phyloP scores from a whole-genome alignment of 1,140 invertebrate genomes.

The Drosophila lowei region DNA sequence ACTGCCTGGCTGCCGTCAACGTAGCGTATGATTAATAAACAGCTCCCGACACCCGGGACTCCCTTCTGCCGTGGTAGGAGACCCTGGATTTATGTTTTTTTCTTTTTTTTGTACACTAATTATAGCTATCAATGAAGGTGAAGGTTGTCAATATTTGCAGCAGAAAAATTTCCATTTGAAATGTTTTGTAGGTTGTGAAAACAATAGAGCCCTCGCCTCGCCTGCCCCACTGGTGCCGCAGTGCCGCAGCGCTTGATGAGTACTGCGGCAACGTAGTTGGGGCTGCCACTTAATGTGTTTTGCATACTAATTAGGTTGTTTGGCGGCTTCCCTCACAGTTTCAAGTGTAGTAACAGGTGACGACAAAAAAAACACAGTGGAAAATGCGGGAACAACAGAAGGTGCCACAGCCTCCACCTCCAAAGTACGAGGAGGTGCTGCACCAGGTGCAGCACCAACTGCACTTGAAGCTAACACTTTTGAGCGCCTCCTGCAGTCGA shows the following conservation, averaged over 20 bases:
- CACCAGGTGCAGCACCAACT: constrained; percentile 32
- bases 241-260: constrained; percentile 26
- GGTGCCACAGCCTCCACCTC: no score
- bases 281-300: constrained; percentile 75
- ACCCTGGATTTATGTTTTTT: constrained; percentile 22
- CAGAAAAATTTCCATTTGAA: constrained; percentile 64
- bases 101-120: constrained; percentile 49
- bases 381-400: constrained; percentile 25
- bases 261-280: constrained; percentile 68
- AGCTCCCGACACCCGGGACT: constrained; percentile 46
- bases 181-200: constrained; percentile 67
- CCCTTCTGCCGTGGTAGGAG: constrained; percentile 6
- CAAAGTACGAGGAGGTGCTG: constrained; percentile 23
- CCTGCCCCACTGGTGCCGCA: constrained; percentile 1
- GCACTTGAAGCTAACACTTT: constrained; percentile 69
- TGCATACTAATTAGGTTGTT: constrained; percentile 80
- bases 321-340: constrained; percentile 62
- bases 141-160: constrained; percentile 75
- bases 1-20: constrained; percentile 55
- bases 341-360: constrained; percentile 72
- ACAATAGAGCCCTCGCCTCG: constrained; percentile 39
- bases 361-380: constrained; percentile 27
- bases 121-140: constrained; percentile 77
- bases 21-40: constrained; percentile 80
- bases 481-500: constrained; percentile 34